Percentiles rank a stretch among this genome's conserved stretches.
phyloP scores from a whole-genome alignment of 2,113 vertebrate species.

The Plectropomus leopardus region DNA sequence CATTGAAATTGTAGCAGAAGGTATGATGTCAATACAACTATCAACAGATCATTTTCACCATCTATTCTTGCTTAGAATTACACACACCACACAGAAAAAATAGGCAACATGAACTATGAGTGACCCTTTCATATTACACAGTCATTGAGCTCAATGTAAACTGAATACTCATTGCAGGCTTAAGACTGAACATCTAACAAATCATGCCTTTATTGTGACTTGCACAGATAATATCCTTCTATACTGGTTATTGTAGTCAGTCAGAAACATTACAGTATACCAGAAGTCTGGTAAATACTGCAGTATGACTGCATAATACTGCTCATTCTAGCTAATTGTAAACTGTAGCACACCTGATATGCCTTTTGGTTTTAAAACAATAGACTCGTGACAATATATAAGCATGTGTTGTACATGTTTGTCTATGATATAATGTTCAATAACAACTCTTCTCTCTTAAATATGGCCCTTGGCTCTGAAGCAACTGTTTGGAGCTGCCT shows the following conservation, averaged over 20 bases:
- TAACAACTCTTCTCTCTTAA: slow-evolving; percentile 18
- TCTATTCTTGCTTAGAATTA: too few relatives aligned
- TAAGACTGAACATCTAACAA: neutral
- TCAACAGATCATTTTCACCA: too few relatives aligned
- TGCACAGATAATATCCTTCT: neutral
- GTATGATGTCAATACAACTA: too few relatives aligned
- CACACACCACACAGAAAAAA: too few relatives aligned
- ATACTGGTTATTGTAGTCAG: neutral
- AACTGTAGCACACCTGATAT: slow-evolving; percentile 6
- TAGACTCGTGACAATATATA: neutral
- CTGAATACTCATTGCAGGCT: neutral
- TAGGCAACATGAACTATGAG: neutral
- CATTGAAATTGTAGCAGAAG: too few relatives aligned
- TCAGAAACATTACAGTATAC: neutral
- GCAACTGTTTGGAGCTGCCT: slow-evolving; percentile 39
- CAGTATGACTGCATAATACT: neutral
- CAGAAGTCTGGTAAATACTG: neutral
- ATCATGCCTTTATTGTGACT: neutral
- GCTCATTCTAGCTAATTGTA: neutral
- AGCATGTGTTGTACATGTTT: neutral
- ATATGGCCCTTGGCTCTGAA: slow-evolving; percentile 28
- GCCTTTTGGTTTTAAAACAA: neutral
- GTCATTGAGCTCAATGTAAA: neutral
- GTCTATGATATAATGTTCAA: slow-evolving; percentile 27
- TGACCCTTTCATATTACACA: neutral